Base-by-base conservation (phyloP, 2,888 invertebrate species). In the Melieria crassipennis region DNA sequence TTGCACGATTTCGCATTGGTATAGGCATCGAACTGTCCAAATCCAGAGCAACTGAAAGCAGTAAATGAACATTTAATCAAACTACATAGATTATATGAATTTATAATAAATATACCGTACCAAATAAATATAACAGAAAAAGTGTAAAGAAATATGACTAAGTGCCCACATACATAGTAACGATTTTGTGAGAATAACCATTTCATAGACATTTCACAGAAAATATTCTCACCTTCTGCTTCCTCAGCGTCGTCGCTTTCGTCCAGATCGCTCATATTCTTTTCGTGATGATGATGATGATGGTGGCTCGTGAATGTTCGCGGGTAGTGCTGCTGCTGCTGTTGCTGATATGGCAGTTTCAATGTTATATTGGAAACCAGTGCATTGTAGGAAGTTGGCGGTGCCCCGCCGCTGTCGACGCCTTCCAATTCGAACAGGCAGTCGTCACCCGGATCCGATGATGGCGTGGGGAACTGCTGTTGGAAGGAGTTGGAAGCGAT, bases 381-480 rank as follows among this genome's bases (percentile, higher is more conserved):
- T 1, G 46, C 62, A n/a, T 55, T 48, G 30, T 70, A 68, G 4
- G 72, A 56, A 57, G 67, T 11, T 43, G 64, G 7, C 9, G 47
- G 42, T 4, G 42, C 58, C n/a, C 13, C 42, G n/a, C 62, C 69
- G 11, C 45, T 9, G 61, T 85, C 83, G 46, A 85, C 81, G 69
- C 92, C 94, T 84, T 95, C 95, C 79, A 95, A 88, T 79, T 92
- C 91, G 82, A 95, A 95, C 74, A 95, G 88, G 72, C 92, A 92
- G 85, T 94, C 93, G 10, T 91, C 89, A 79, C 92, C 92, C 9
- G 78, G 77, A 30, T 84, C 85, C 2, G 70, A 65, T 50, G 69
- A 77, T 5, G 77, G 72, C n/a, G 75, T 77, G 5, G 78, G 73
- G 73, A 76, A 78, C 68, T 78, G 78, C 70, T 78, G 77, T 58